These are phyloP conservation scores for Prochilodus magdalenae DNA, from an alignment of 2,113 vertebrate species.

Conservation along the genomic window DNA sequence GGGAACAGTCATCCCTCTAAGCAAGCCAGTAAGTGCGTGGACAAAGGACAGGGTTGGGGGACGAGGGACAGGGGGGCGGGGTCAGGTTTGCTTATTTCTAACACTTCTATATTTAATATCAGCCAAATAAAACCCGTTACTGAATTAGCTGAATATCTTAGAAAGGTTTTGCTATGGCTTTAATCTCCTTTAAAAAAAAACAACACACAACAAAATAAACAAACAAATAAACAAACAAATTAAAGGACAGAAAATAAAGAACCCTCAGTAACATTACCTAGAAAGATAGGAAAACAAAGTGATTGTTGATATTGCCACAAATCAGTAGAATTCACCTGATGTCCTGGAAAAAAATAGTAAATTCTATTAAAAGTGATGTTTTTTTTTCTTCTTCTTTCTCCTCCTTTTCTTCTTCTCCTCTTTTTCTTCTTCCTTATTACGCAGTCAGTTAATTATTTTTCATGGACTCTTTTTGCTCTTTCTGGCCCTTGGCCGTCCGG, in stretches of 20 bases:
- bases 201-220: slow-evolving; percentile 59
- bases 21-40: slow-evolving; percentile 34
- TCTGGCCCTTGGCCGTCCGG: slow-evolving; percentile 98
- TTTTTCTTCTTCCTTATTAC: slow-evolving; percentile 56
- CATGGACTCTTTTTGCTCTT: slow-evolving; percentile 93
- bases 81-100: slow-evolving; percentile 12
- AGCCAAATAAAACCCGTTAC: slow-evolving; percentile 70
- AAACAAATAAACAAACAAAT: slow-evolving; percentile 74
- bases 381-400: slow-evolving; percentile 63
- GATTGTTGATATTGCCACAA: slow-evolving; percentile 99
- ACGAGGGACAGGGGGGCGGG: background rate
- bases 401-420: slow-evolving; percentile 48
- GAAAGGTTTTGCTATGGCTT: slow-evolving; percentile 96
- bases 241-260: slow-evolving; percentile 62
- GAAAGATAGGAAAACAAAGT: slow-evolving; percentile 84
- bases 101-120: slow-evolving; percentile 46
- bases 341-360: slow-evolving; percentile 94
- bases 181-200: slow-evolving; percentile 98
- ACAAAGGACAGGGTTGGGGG: background rate
- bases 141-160: slow-evolving; percentile 86
- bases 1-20: slow-evolving; percentile 13
- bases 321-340: slow-evolving; percentile 99
- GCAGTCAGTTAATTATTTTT: slow-evolving; percentile 80
- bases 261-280: slow-evolving; percentile 71
- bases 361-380: slow-evolving; percentile 93